Percentiles rank a stretch among this genome's conserved stretches.
These are phyloP conservation scores for Pampusana beccarii DNA, from an alignment of 2,113 vertebrate genomes.

Conservation along the genomic window DNA sequence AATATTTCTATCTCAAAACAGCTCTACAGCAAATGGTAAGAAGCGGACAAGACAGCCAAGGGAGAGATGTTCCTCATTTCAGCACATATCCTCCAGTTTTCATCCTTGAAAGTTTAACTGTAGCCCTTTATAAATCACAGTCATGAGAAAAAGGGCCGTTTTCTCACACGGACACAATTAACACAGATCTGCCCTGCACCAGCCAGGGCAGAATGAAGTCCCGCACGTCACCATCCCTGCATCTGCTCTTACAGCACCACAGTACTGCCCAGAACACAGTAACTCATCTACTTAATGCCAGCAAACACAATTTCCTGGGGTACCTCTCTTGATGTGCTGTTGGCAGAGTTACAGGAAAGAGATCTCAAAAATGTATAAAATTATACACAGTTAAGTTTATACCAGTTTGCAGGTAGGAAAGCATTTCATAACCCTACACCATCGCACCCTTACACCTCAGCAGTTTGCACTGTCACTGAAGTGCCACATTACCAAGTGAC, in stretches of 20 bases:
- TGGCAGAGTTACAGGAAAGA: background rate
- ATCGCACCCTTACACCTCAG: background rate
- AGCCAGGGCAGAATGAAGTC: background rate
- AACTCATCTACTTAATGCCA: background rate
- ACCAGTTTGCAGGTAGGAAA: background rate
- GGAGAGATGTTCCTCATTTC: background rate
- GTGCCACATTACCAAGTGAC: rapidly evolving
- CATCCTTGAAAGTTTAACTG: background rate
- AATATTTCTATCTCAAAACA: background rate
- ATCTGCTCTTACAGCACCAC: background rate
- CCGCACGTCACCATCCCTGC: background rate
- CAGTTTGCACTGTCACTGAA: background rate
- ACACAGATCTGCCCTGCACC: background rate
- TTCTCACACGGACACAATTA: background rate
- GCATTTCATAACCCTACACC: background rate
- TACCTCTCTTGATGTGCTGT: background rate
- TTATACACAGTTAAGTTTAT: background rate
- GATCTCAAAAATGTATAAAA: background rate
- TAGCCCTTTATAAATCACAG: background rate
- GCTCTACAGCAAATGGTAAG: background rate
- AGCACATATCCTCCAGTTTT: background rate
- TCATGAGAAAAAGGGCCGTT: background rate
- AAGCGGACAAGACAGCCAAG: background rate
- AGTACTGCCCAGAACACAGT: background rate
- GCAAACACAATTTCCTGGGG: background rate